Conservation (phyloP, 2,113 vertebrate genomes). For the Neodon shergylaensis region DNA sequence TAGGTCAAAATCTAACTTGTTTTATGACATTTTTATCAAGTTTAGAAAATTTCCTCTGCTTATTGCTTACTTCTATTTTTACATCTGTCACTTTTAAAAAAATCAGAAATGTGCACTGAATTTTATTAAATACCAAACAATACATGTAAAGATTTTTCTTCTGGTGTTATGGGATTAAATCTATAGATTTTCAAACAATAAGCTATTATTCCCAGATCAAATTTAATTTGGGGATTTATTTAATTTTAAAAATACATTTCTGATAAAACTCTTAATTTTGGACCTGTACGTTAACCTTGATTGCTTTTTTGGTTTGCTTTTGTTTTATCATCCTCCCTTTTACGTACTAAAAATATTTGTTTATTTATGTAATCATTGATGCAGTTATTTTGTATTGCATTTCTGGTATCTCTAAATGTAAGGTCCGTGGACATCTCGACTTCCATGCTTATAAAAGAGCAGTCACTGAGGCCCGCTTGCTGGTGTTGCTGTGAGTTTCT, state of each 20-base stretch:
- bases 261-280: neutral
- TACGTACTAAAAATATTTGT: neutral
- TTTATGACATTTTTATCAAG: neutral
- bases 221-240: neutral
- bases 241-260: constrained; percentile 21
- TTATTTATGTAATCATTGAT: neutral
- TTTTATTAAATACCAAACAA: constrained; percentile 3
- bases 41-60: neutral
- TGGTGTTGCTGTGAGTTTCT: neutral
- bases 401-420: neutral
- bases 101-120: neutral
- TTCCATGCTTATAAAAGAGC: neutral
- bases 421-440: neutral
- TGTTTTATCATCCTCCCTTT: neutral
- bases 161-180: neutral
- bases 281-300: neutral
- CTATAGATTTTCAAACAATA: neutral
- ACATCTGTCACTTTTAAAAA: no score
- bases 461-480: neutral
- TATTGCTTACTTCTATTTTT: neutral
- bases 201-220: neutral
- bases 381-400: neutral
- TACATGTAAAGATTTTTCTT: neutral
- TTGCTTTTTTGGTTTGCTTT: neutral
- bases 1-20: neutral